Conservation (phyloP, 2,888 invertebrate genomes). For the Cylindroiulus punctatus region DNA sequence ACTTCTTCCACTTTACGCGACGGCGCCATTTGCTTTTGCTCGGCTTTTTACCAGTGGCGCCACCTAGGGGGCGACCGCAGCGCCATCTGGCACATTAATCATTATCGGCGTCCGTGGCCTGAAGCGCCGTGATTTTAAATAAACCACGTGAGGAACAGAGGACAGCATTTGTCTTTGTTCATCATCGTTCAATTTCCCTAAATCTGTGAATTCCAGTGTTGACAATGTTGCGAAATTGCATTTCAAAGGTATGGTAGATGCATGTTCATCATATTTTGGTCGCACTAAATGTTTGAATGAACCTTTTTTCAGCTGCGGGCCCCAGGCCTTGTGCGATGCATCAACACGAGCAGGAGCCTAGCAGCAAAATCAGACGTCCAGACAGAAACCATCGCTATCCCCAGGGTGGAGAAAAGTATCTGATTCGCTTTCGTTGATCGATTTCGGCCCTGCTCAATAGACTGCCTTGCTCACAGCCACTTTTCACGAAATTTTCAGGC, state of each 20-base stretch:
- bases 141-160: no score
- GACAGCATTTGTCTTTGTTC: no score
- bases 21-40: not conserved
- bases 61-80: not conserved
- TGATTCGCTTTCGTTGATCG: not conserved
- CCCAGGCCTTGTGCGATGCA: not conserved
- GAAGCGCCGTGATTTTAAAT: no score
- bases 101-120: no score
- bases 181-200: no score
- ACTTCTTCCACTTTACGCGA: not conserved
- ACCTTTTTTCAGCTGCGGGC: not conserved
- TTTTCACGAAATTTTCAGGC: conserved; percentile 68
- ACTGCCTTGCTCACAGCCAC: no score
- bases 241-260: not conserved
- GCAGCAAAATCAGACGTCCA: not conserved
- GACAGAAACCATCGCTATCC: not conserved
- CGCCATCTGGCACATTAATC: conserved; percentile 1
- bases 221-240: not conserved
- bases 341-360: not conserved
- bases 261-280: not conserved
- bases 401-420: not conserved
- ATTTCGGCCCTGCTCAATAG: no score
- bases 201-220: not conserved
- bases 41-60: no score
- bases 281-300: not conserved